Percentiles rank a stretch among this genome's conserved stretches.
Evolutionary conservation across 1,140 invertebrate genomes (phyloP).

Genomic region (Drosophila truncata): DNA sequence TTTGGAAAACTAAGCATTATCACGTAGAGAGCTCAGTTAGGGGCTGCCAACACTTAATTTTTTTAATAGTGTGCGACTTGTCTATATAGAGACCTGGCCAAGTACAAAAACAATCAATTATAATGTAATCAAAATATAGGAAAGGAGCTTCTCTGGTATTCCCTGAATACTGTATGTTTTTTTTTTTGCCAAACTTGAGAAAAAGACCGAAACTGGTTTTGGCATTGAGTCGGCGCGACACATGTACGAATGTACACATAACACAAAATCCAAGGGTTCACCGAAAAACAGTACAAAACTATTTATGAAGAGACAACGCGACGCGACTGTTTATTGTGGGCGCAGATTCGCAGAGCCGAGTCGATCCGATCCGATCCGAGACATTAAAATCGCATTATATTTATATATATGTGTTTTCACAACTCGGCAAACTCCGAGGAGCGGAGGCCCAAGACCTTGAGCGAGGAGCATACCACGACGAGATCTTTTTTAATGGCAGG

Average conservation of each 20-base stretch:
- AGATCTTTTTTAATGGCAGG: conserved; percentile 6
- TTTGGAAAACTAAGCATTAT: conserved; percentile 10
- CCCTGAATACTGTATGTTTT: conserved; percentile 33
- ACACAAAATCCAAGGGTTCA: conserved; percentile 24
- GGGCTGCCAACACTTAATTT: neutral
- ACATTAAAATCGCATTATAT: conserved; percentile 66
- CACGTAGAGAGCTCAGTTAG: conserved; percentile 23
- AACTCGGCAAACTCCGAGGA: conserved; percentile 19
- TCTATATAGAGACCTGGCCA: conserved; percentile 7
- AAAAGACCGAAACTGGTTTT: conserved; percentile 64
- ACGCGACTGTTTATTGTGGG: conserved; percentile 38
- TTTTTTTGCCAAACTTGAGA: conserved; percentile 29
- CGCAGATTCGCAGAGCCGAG: conserved; percentile 5
- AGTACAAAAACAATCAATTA: neutral
- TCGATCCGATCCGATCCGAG: conserved; percentile 21
- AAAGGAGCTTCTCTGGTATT: conserved; percentile 58
- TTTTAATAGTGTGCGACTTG: conserved; percentile 18
- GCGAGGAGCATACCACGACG: neutral
- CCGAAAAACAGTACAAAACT: conserved; percentile 33
- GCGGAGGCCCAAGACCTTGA: conserved; percentile 39
- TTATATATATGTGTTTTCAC: conserved; percentile 8
- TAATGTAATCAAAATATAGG: conserved; percentile 6
- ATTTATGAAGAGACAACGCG: conserved; percentile 34
- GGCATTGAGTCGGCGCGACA: conserved; percentile 58
- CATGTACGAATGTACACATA: conserved; percentile 6